Conservation (phyloP, 1,140 invertebrate species). For the Pteromalus puparum region DNA sequence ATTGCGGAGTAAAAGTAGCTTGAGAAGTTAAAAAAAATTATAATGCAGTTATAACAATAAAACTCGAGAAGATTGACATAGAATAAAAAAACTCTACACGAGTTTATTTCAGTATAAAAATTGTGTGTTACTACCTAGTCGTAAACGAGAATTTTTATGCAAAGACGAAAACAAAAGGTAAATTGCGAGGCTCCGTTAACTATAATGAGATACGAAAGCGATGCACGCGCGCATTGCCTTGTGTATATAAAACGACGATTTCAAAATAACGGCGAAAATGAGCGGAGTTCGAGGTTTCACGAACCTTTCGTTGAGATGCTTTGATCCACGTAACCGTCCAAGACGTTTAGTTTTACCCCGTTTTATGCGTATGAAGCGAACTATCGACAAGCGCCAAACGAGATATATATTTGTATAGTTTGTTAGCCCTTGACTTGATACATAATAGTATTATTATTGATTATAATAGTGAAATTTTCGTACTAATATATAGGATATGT, state of each 20-base stretch:
- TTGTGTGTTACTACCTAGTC: slow-evolving; percentile 50
- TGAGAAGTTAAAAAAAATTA: background rate
- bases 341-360: slow-evolving; percentile 65
- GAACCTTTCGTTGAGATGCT: slow-evolving; percentile 61
- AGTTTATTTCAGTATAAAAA: slow-evolving; percentile 44
- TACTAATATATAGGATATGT: slow-evolving; percentile 49
- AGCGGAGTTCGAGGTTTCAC: slow-evolving; percentile 55
- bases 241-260: slow-evolving; percentile 42
- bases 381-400: slow-evolving; percentile 15
- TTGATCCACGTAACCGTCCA: slow-evolving; percentile 69
- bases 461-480: slow-evolving; percentile 64
- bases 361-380: slow-evolving; percentile 58
- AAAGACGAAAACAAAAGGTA: slow-evolving; percentile 34
- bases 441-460: slow-evolving; percentile 64
- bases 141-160: slow-evolving; percentile 45
- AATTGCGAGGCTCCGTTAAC: slow-evolving; percentile 48
- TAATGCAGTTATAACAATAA: background rate
- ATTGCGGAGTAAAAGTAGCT: background rate
- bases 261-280: slow-evolving; percentile 48
- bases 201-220: background rate
- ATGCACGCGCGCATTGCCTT: slow-evolving; percentile 36
- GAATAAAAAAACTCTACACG: background rate
- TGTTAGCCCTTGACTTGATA: slow-evolving; percentile 64
- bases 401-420: slow-evolving; percentile 67
- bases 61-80: background rate